Evolutionary conservation across 1,140 invertebrate species (phyloP).

Genomic region (Pogonognathellus flavescens): DNA sequence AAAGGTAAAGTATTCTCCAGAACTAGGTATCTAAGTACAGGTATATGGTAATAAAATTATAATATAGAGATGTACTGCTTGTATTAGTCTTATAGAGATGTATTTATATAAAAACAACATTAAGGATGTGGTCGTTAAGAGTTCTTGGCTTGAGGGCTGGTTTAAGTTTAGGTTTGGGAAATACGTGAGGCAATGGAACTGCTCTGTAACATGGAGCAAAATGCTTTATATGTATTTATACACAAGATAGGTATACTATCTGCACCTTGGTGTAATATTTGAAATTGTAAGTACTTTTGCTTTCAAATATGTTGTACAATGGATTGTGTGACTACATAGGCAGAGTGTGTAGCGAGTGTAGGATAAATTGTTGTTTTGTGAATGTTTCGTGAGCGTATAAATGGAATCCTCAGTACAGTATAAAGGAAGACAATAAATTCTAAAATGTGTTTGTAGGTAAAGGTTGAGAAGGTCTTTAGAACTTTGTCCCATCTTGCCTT

Average conservation of each 20-base stretch:
- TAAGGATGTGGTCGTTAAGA: background rate
- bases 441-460: conserved; percentile 62
- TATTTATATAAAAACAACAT: background rate
- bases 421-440: conserved; percentile 59
- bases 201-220: too few relatives aligned
- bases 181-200: too few relatives aligned
- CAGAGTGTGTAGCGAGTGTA: background rate
- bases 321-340: background rate
- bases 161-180: too few relatives aligned
- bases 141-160: background rate
- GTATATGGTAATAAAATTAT: background rate
- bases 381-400: conserved; percentile 42
- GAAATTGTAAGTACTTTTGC: conserved; percentile 6
- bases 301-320: background rate
- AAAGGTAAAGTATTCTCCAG: too few relatives aligned
- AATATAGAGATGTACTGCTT: background rate
- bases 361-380: conserved; percentile 32
- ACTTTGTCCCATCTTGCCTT: conserved; percentile 4
- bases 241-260: background rate
- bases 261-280: too few relatives aligned
- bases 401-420: conserved; percentile 8
- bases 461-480: conserved; percentile 53
- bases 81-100: background rate
- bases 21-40: too few relatives aligned
- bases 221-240: background rate